A percentile compares a stretch with the other conserved stretches of the same genome.
phyloP scores from a whole-genome alignment of 2,888 invertebrate genomes.

The Drosophila paramelanica region DNA sequence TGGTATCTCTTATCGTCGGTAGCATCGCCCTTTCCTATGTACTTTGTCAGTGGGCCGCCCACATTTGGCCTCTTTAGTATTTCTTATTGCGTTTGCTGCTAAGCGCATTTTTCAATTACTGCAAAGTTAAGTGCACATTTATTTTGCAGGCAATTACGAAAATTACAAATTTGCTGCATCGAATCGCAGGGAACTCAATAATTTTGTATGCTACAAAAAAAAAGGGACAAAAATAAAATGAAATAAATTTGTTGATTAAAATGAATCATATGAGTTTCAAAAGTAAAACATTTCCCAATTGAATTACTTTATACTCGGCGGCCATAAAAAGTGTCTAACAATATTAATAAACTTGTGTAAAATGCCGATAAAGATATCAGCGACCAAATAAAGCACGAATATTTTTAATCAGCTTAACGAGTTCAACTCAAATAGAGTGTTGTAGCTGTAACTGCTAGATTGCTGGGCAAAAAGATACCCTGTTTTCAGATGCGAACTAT shows the following conservation, averaged over 20 bases:
- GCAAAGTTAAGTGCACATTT: slow-evolving; percentile 47
- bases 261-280: not conserved
- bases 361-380: too few relatives aligned
- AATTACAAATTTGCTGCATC: slow-evolving; percentile 56
- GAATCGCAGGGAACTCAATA: slow-evolving; percentile 20
- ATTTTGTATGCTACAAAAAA: slow-evolving; percentile 8
- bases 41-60: slow-evolving; percentile 50
- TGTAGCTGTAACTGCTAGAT: too few relatives aligned
- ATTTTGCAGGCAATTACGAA: slow-evolving; percentile 53
- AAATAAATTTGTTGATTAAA: slow-evolving; percentile 1
- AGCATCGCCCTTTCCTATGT: slow-evolving; percentile 40
- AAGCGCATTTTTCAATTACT: slow-evolving; percentile 65
- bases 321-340: not conserved
- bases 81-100: slow-evolving; percentile 39
- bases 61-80: slow-evolving; percentile 34
- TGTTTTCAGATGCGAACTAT: too few relatives aligned
- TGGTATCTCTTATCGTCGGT: slow-evolving; percentile 50
- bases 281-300: not conserved
- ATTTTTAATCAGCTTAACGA: too few relatives aligned
- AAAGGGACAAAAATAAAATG: not conserved
- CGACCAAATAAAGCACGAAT: too few relatives aligned
- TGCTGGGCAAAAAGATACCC: too few relatives aligned
- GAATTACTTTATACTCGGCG: not conserved
- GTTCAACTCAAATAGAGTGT: too few relatives aligned
- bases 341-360: not conserved